phyloP scores from a whole-genome alignment of 2,113 vertebrate species.

The Chloroceryle aenea region DNA sequence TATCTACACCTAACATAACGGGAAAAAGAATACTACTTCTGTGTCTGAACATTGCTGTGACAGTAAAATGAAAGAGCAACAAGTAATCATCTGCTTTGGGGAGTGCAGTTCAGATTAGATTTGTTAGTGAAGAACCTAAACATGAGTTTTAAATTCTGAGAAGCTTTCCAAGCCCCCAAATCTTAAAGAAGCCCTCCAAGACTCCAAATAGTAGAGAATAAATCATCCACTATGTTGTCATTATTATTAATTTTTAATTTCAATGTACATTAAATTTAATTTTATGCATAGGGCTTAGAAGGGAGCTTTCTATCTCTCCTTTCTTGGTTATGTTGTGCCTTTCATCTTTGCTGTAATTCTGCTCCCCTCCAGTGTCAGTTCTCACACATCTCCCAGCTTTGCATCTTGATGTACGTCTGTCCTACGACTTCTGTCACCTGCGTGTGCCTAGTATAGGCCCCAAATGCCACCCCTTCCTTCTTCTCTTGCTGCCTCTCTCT shows the following conservation, averaged over 20 bases:
- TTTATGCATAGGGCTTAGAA: neutral
- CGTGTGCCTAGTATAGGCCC: neutral
- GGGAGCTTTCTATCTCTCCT: neutral
- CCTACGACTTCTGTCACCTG: slow-evolving; percentile 47
- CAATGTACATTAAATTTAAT: neutral
- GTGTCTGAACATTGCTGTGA: neutral
- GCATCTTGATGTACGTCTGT: neutral
- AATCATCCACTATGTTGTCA: neutral
- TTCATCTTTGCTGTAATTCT: slow-evolving; percentile 38
- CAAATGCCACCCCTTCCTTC: slow-evolving; percentile 12
- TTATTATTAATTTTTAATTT: neutral
- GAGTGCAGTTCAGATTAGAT: neutral
- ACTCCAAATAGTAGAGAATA: neutral
- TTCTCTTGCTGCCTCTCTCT: slow-evolving; percentile 30
- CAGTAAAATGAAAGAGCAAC: neutral
- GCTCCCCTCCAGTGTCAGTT: slow-evolving; percentile 20
- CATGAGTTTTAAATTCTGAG: neutral
- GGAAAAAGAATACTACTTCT: neutral
- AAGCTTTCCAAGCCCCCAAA: neutral
- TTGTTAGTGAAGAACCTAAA: neutral
- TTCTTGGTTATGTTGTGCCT: neutral
- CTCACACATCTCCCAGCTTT: slow-evolving; percentile 11
- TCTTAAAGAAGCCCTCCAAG: neutral
- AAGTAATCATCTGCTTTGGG: neutral
- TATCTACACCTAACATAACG: neutral